Evolutionary conservation across 1,140 invertebrate genomes (phyloP).

Genomic region (Bombus superbus): DNA sequence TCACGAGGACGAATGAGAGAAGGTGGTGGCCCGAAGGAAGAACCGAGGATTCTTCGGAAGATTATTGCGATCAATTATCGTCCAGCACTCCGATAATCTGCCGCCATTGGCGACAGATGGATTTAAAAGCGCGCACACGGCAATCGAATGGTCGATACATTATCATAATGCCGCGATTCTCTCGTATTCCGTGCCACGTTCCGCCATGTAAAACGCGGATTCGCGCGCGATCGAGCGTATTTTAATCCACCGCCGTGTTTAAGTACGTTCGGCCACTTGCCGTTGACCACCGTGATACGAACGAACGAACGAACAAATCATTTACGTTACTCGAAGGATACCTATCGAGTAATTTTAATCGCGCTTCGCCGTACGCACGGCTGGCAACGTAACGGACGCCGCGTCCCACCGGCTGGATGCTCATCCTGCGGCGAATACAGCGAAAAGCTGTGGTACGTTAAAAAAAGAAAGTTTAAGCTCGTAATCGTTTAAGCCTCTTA

Average conservation of each 20-base stretch:
- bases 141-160: conserved; percentile 66
- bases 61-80: conserved; percentile 46
- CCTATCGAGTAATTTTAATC: background rate
- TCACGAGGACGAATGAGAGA: background rate
- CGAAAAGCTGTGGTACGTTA: background rate
- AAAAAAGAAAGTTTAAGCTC: background rate
- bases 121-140: conserved; percentile 47
- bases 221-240: conserved; percentile 39
- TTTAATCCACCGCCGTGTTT: conserved; percentile 52
- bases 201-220: conserved; percentile 48
- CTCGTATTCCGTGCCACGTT: conserved; percentile 50
- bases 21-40: background rate
- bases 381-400: background rate
- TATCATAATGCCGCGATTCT: conserved; percentile 71
- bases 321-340: background rate
- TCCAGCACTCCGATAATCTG: conserved; percentile 31
- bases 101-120: conserved; percentile 55
- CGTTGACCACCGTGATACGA: background rate
- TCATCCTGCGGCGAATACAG: background rate
- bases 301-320: background rate
- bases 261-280: conserved; percentile 32
- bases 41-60: background rate
- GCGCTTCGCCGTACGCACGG: too few species aligned
- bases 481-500: conserved; percentile 41
- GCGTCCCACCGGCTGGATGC: too few species aligned